Percentiles rank a stretch among this genome's conserved stretches.
Conservation (phyloP, 2,888 invertebrate species). For the Oscheius sp. region DNA sequence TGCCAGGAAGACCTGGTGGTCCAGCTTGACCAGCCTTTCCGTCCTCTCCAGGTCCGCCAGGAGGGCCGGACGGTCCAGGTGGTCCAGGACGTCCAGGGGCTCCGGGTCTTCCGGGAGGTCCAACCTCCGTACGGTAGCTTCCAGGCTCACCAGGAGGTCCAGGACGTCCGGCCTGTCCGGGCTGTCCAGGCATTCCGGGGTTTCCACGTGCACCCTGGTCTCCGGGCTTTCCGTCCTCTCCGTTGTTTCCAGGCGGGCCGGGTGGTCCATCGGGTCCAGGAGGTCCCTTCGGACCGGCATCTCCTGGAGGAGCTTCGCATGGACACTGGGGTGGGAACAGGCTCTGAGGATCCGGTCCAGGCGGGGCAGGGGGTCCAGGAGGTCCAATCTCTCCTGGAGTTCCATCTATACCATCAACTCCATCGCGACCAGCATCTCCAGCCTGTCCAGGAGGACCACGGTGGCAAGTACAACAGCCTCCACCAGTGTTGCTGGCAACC, state of each 20-base stretch:
- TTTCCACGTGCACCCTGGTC: slow-evolving; percentile 78
- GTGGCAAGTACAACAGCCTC: slow-evolving; percentile 67
- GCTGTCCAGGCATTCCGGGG: slow-evolving; percentile 79
- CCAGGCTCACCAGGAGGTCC: slow-evolving; percentile 73
- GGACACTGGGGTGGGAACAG: slow-evolving; percentile 73
- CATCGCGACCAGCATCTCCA: slow-evolving; percentile 66
- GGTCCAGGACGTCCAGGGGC: slow-evolving; percentile 69
- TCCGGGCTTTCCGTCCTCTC: slow-evolving; percentile 71
- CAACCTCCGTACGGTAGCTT: slow-evolving; percentile 67
- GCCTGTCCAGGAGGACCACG: slow-evolving; percentile 71
- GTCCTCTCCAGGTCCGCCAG: slow-evolving; percentile 64
- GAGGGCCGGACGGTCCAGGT: slow-evolving; percentile 64
- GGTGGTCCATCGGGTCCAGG: slow-evolving; percentile 63
- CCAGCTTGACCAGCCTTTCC: slow-evolving; percentile 64
- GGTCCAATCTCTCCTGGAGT: slow-evolving; percentile 71
- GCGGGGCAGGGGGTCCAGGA: slow-evolving; percentile 70
- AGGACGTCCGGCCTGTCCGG: slow-evolving; percentile 67
- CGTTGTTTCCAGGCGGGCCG: slow-evolving; percentile 66
- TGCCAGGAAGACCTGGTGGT: slow-evolving; percentile 61
- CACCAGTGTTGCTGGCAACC: slow-evolving; percentile 43
- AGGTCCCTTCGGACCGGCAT: slow-evolving; percentile 64
- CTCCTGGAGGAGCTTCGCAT: slow-evolving; percentile 71
- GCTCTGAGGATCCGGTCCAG: slow-evolving; percentile 68
- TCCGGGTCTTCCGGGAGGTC: slow-evolving; percentile 67
- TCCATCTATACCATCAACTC: slow-evolving; percentile 68